Evolutionary conservation across 2,113 vertebrate species (phyloP).

Genomic region (Hymenochirus boettgeri): DNA sequence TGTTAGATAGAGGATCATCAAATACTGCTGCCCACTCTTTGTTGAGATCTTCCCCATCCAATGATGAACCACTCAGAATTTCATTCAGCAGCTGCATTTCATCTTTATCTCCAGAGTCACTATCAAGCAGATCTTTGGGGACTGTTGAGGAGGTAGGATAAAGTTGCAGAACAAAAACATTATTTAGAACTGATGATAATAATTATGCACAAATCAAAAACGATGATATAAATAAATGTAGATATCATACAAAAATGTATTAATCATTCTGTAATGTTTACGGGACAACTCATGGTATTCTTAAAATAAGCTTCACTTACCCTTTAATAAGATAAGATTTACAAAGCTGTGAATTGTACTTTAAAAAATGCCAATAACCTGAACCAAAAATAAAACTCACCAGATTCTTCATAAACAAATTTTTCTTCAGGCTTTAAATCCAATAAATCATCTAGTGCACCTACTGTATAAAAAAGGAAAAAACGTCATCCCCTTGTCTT

Average conservation of each 20-base stretch:
- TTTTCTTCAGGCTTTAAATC: conserved; percentile 58
- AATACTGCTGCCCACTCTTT: conserved; percentile 85
- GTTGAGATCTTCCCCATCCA: conserved; percentile 80
- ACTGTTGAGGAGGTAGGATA: conserved; percentile 53
- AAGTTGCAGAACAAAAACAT: no score
- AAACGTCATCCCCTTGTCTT: no score
- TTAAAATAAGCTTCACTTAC: no score
- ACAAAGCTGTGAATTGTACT: no score
- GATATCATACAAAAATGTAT: no score
- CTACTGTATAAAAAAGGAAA: conserved; percentile 44
- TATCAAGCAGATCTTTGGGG: conserved; percentile 55
- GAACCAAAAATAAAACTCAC: conserved; percentile 46
- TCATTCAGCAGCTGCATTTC: conserved; percentile 78
- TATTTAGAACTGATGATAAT: no score
- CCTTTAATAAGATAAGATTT: no score
- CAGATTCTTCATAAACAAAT: conserved; percentile 47
- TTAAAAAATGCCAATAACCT: no score
- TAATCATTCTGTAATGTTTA: no score
- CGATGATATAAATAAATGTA: no score
- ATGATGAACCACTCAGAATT: conserved; percentile 74
- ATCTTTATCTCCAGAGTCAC: conserved; percentile 67
- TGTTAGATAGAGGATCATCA: conserved; percentile 59
- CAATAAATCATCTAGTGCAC: conserved; percentile 61
- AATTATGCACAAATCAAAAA: no score
- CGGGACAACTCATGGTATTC: no score